phyloP scores from a whole-genome alignment of 2,888 invertebrate genomes.

The Ophraella communa region DNA sequence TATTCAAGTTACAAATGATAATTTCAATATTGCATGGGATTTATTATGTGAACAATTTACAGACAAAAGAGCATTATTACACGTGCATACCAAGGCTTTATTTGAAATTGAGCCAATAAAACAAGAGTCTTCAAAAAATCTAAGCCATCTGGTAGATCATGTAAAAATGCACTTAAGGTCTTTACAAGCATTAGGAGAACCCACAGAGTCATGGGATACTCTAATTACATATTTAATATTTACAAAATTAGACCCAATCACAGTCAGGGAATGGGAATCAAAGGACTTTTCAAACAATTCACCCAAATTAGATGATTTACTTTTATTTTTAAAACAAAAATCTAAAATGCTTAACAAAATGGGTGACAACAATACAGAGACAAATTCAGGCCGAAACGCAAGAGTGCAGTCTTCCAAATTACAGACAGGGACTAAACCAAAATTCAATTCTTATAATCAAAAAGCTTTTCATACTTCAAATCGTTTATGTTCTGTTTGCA shows the following conservation, averaged over 20 bases:
- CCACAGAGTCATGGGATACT: too few species aligned
- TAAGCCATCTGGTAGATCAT: too few species aligned
- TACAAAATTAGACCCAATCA: neutral
- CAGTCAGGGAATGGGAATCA: neutral
- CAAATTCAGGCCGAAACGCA: neutral
- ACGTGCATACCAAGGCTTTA: too few species aligned
- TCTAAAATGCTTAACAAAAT: neutral
- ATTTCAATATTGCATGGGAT: too few species aligned
- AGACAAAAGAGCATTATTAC: too few species aligned
- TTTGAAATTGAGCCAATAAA: too few species aligned
- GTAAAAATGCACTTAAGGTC: too few species aligned
- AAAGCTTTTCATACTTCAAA: neutral
- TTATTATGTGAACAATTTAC: too few species aligned
- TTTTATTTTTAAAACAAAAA: neutral
- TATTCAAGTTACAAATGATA: too few species aligned
- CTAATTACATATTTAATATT: neutral
- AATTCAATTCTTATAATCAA: neutral
- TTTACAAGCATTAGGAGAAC: too few species aligned
- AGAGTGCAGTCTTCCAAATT: neutral
- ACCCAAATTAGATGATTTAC: neutral
- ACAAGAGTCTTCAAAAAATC: too few species aligned
- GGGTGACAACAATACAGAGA: neutral
- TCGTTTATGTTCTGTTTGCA: neutral
- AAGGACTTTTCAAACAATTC: neutral
- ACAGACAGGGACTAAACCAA: too few species aligned